phyloP scores from a whole-genome alignment of 2,113 vertebrate species.

The Albula glossodonta region DNA sequence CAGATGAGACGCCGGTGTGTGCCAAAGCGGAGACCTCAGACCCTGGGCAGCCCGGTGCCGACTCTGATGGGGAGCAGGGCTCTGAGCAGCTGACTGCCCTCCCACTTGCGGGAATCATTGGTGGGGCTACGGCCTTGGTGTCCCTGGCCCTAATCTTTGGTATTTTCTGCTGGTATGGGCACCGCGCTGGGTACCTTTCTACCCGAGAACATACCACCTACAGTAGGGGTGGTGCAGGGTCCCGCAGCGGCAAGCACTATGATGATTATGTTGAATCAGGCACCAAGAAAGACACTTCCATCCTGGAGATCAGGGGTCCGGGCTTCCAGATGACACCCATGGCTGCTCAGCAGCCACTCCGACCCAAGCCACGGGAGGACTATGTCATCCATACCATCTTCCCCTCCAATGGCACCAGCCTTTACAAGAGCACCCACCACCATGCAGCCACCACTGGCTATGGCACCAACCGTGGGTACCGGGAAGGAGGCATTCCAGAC shows the following conservation, averaged over 20 bases:
- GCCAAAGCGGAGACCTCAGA: conserved; percentile 87
- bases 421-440: conserved; percentile 73
- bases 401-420: conserved; percentile 85
- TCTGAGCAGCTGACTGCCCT: conserved; percentile 71
- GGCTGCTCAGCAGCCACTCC: conserved; percentile 78
- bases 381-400: conserved; percentile 92
- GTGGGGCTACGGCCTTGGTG: conserved; percentile 83
- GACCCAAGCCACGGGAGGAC: conserved; percentile 83
- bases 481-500: conserved; percentile 87
- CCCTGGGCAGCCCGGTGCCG: conserved; percentile 72
- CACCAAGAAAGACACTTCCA: conserved; percentile 93
- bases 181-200: conserved; percentile 81
- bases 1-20: conserved; percentile 79
- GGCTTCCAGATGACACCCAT: conserved; percentile 88
- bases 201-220: conserved; percentile 70
- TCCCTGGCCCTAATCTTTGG: conserved; percentile 85
- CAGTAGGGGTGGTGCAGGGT: conserved; percentile 46
- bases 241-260: conserved; percentile 72
- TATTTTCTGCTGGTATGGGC: conserved; percentile 87
- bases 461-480: conserved; percentile 85
- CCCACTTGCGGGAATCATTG: conserved; percentile 85
- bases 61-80: conserved; percentile 75
- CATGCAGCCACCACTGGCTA: conserved; percentile 66
- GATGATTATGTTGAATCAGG: conserved; percentile 89
- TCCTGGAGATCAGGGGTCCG: conserved; percentile 86